A percentile compares a stretch with the other conserved stretches of the same genome.
Conservation (phyloP, 2,888 invertebrate genomes). For the Scaptomyza flava region DNA sequence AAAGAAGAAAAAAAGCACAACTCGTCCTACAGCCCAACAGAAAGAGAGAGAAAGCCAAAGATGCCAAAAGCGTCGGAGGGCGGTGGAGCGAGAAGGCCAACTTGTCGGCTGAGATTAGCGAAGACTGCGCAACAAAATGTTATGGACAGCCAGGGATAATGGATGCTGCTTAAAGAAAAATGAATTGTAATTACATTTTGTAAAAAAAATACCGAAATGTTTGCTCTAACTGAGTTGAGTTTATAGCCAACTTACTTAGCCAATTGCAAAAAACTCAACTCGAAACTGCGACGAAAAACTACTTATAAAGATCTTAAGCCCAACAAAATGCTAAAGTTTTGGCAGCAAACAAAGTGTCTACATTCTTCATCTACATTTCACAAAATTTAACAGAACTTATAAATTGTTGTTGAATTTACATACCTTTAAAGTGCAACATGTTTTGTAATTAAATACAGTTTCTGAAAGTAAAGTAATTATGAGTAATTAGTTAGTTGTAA, state of each 20-base stretch:
- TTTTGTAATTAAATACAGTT: background rate
- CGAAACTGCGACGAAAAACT: conserved; percentile 11
- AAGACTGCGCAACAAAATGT: conserved; percentile 74
- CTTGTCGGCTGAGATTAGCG: conserved; percentile 75
- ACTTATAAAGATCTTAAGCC: conserved; percentile 20
- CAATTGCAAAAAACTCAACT: conserved; percentile 15
- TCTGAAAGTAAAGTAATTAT: conserved; percentile 22
- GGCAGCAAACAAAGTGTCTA: conserved; percentile 2
- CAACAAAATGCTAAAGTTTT: background rate
- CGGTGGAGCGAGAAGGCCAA: conserved; percentile 27
- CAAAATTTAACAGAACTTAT: background rate
- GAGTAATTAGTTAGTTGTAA: background rate
- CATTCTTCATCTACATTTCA: background rate
- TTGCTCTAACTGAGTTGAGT: conserved; percentile 26
- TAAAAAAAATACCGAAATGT: conserved; percentile 36
- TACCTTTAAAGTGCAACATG: conserved; percentile 25
- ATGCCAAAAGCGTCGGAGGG: conserved; percentile 5
- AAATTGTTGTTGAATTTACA: conserved; percentile 3
- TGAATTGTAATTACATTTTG: conserved; percentile 60
- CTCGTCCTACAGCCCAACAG: conserved; percentile 10
- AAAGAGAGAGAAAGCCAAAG: conserved; percentile 6
- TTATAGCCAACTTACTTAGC: conserved; percentile 29
- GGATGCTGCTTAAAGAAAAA: conserved; percentile 56
- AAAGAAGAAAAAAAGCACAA: conserved; percentile 36
- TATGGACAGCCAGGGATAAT: conserved; percentile 75